phyloP scores from a whole-genome alignment of 2,888 invertebrate genomes.

The Capitulum mitella region DNA sequence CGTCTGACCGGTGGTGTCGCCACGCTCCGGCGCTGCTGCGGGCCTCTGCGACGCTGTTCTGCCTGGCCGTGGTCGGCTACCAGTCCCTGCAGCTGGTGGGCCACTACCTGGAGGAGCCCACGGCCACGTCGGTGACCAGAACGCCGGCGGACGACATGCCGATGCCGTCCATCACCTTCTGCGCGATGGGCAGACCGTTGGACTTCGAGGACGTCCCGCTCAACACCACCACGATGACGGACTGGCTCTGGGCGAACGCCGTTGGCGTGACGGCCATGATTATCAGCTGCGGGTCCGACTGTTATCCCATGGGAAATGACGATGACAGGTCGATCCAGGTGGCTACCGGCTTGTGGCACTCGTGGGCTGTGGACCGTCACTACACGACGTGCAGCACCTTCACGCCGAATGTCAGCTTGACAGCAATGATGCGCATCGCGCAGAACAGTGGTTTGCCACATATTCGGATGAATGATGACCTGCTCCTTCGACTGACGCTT shows the following conservation, averaged over 20 bases:
- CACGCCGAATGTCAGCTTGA: neutral
- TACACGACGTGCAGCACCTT: slow-evolving; percentile 10
- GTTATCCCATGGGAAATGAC: neutral
- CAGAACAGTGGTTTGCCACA: neutral
- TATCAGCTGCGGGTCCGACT: neutral
- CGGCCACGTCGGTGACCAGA: neutral
- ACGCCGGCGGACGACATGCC: neutral
- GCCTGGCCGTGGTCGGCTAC: neutral
- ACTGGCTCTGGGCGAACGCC: neutral
- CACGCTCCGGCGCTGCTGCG: no score
- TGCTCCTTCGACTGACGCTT: neutral
- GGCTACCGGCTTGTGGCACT: neutral
- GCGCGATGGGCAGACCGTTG: neutral
- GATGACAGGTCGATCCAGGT: neutral
- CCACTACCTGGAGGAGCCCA: neutral
- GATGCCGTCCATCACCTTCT: neutral
- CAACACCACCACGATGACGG: neutral
- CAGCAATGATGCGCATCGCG: neutral
- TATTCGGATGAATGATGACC: neutral
- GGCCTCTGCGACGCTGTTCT: neutral
- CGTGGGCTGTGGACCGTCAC: neutral
- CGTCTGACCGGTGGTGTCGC: no score
- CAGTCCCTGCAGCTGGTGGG: neutral
- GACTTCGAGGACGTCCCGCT: no score
- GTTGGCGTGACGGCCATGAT: neutral